Evolutionary conservation across 2,888 invertebrate genomes (phyloP), one percentile per base, ranked within the genome.

Genomic region (Acrobasis consociella): DNA sequence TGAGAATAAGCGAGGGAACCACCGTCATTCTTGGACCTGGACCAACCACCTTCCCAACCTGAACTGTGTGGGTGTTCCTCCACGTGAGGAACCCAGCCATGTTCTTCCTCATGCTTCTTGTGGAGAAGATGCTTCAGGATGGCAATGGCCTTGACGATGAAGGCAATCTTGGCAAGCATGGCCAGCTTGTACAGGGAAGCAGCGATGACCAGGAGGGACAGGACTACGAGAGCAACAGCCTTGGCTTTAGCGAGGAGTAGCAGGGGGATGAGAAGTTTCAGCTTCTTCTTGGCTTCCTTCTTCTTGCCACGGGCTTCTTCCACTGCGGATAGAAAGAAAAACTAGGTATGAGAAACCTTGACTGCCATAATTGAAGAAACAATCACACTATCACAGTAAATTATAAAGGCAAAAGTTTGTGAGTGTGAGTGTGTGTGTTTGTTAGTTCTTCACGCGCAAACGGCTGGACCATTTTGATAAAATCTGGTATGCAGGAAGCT

Each of bases 151-250:
- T 91, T 91, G 70, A 87, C 83, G 50, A 92, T 81, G 69, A 97
- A 94, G 0, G 97, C 97, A 58, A 97, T 92, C 89, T 97, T 97
- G 72, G 96, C 95, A 50, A 97, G 91, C 60, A 96, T 77, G 17
- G 96, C 93, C 62, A 97, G 94, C 84, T 97, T 97, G 80, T 94
- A 88, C 60, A 96, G 93, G 58, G 97, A 91, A 37, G 95, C 91
- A 9, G 95, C 95, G 62, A 97, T 93, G 70, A 95, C 93, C 16
- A 95, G 93, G 13, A 97, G 81, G 50, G 95, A 86, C 9, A 95
- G 72, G 8, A 96, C 95, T 1, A 94, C 86, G 1, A 96, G 75
- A 9, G 95, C 94, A 64, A 96, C 88, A 65, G 96, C 86, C 76
- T 96, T 96, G 51, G 94, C 93, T 69, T 95, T 93, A 37, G 95